A percentile compares a stretch with the other conserved stretches of the same genome.
Evolutionary conservation across 2,797 vertebrate genomes (phyloP).

Genomic region (Brotula barbata): DNA sequence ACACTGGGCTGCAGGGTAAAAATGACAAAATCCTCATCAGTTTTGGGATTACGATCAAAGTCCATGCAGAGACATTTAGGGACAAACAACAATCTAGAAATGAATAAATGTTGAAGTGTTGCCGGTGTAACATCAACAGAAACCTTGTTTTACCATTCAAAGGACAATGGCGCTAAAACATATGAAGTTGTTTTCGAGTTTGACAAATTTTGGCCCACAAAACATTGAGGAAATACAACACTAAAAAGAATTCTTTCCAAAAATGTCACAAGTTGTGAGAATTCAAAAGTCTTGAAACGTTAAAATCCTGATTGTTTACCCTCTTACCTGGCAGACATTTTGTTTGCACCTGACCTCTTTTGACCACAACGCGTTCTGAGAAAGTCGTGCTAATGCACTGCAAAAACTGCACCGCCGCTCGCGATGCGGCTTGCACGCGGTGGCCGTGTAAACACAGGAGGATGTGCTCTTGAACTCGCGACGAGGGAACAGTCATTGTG

Average conservation of each 20-base stretch:
- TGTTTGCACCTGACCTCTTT: conserved; percentile 21
- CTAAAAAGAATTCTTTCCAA: too few species aligned
- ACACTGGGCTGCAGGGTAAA: conserved; percentile 83
- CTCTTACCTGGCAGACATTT: conserved; percentile 1
- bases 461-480: conserved; percentile 41
- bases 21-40: conserved; percentile 20
- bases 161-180: too few species aligned
- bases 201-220: too few species aligned
- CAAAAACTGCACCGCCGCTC: conserved; percentile 49
- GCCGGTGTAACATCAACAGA: too few species aligned
- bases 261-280: too few species aligned
- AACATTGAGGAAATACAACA: too few species aligned
- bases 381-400: conserved; percentile 44
- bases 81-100: too few species aligned
- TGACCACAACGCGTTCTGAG: conserved; percentile 48
- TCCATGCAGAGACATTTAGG: neutral
- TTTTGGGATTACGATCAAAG: conserved; percentile 8
- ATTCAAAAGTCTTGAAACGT: too few species aligned
- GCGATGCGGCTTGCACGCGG: conserved; percentile 50
- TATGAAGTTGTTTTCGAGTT: too few species aligned
- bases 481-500: conserved; percentile 67
- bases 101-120: too few species aligned
- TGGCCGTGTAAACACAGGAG: conserved; percentile 51
- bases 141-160: too few species aligned
- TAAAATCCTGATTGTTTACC: neutral